Conservation (phyloP, 2,888 invertebrate genomes). For the Mesorhabditis sp. region DNA sequence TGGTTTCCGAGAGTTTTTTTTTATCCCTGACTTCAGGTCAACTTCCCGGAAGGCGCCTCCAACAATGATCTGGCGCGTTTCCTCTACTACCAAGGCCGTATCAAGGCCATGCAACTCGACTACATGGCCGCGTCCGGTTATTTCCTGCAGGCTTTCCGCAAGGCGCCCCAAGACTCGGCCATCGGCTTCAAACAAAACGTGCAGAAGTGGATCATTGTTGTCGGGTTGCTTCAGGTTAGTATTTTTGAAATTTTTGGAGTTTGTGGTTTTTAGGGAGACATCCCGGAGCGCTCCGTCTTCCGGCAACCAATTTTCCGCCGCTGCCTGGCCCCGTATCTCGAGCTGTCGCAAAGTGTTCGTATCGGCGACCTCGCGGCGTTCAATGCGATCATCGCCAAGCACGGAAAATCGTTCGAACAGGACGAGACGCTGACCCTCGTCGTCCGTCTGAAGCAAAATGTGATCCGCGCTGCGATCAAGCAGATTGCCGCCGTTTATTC, state of each 20-base stretch:
- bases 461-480: constrained; percentile 78
- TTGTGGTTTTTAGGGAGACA: constrained; percentile 93
- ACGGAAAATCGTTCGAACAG: constrained; percentile 75
- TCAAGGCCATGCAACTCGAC: constrained; percentile 89
- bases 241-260: too few relatives aligned
- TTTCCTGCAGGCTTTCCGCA: constrained; percentile 79
- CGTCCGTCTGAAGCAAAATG: constrained; percentile 90
- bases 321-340: constrained; percentile 89
- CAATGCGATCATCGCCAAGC: constrained; percentile 84
- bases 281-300: constrained; percentile 92
- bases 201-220: constrained; percentile 57
- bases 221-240: constrained; percentile 41
- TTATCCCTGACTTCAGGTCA: constrained; percentile 56
- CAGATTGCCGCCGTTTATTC: constrained; percentile 89
- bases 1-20: constrained; percentile 61
- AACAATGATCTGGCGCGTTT: constrained; percentile 99
- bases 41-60: constrained; percentile 91
- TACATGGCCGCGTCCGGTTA: constrained; percentile 96
- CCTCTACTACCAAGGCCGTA: constrained; percentile 87
- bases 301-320: constrained; percentile 82
- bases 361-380: constrained; percentile 90
- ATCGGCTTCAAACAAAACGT: constrained; percentile 85
- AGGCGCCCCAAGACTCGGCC: constrained; percentile 96
- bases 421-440: constrained; percentile 95
- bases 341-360: constrained; percentile 88